Percentiles rank a stretch among this genome's conserved stretches.
These are phyloP conservation scores for Dromas ardeola DNA, from an alignment of 2,113 vertebrate species.

Conservation along the genomic window DNA sequence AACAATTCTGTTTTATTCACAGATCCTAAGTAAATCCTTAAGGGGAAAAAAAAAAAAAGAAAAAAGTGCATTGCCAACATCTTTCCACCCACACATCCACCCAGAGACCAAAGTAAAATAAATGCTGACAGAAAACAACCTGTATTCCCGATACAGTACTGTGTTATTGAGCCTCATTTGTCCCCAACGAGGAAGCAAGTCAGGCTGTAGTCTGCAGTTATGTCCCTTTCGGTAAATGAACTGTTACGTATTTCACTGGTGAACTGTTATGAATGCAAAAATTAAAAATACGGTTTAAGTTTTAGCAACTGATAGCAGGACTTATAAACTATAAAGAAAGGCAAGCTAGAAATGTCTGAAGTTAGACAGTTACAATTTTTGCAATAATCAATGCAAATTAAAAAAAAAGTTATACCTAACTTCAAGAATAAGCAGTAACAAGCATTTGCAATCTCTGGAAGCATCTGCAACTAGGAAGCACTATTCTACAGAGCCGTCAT, in stretches of 20 bases:
- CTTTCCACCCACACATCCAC: not conserved
- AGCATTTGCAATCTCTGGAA: not conserved
- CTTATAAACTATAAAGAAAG: not conserved
- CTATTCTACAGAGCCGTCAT: not conserved
- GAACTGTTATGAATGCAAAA: not conserved
- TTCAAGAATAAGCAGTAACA: not conserved
- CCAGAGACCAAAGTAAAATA: not conserved
- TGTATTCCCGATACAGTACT: not conserved
- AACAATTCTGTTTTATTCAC: constrained; percentile 6
- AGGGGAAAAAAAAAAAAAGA: not conserved
- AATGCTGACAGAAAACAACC: not conserved
- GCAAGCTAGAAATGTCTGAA: not conserved
- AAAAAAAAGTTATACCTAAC: not conserved
- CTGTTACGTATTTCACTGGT: not conserved
- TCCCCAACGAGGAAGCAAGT: not conserved
- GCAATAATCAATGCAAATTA: not conserved
- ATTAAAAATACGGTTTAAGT: not conserved
- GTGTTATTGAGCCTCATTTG: not conserved
- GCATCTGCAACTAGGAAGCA: not conserved
- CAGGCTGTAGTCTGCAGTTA: not conserved
- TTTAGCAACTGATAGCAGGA: not conserved
- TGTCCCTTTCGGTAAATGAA: not conserved
- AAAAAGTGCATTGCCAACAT: not conserved
- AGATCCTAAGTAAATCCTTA: not conserved
- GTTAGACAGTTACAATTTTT: not conserved